Conservation (phyloP, 2,797 vertebrate species). For the Syncerus caffer region DNA sequence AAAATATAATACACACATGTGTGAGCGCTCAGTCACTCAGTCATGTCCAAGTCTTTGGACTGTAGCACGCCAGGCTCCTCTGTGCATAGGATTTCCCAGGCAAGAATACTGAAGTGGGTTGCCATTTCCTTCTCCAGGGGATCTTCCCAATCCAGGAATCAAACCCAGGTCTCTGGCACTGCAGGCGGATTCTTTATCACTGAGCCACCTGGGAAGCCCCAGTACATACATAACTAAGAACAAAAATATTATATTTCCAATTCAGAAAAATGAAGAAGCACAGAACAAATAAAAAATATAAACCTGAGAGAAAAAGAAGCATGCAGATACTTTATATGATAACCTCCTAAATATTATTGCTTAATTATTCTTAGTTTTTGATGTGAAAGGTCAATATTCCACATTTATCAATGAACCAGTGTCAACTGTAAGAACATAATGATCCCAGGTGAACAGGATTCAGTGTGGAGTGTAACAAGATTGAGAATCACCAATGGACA, state of each 20-base stretch:
- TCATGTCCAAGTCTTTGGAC: neutral
- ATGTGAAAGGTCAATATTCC: constrained; percentile 1
- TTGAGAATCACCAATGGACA: neutral
- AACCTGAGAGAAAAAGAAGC: neutral
- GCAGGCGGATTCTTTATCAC: neutral
- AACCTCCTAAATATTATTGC: neutral
- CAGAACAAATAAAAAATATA: neutral
- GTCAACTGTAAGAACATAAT: neutral
- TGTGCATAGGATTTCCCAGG: neutral
- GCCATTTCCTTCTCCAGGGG: neutral
- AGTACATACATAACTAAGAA: neutral
- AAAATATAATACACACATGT: neutral
- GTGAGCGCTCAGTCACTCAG: neutral
- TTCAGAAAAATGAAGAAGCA: constrained; percentile 17
- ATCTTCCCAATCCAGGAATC: neutral
- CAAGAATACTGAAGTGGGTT: neutral
- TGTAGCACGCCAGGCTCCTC: neutral
- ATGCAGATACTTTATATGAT: neutral
- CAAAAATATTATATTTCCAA: neutral
- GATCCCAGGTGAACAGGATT: neutral
- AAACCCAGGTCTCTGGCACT: neutral
- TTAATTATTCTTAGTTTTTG: neutral
- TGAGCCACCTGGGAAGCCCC: neutral
- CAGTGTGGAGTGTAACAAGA: neutral
- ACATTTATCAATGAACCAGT: neutral